Evolutionary conservation across 2,888 invertebrate genomes (phyloP), one percentile per base, ranked within the genome.

Genomic region (Ptycholaimellus sp.): DNA sequence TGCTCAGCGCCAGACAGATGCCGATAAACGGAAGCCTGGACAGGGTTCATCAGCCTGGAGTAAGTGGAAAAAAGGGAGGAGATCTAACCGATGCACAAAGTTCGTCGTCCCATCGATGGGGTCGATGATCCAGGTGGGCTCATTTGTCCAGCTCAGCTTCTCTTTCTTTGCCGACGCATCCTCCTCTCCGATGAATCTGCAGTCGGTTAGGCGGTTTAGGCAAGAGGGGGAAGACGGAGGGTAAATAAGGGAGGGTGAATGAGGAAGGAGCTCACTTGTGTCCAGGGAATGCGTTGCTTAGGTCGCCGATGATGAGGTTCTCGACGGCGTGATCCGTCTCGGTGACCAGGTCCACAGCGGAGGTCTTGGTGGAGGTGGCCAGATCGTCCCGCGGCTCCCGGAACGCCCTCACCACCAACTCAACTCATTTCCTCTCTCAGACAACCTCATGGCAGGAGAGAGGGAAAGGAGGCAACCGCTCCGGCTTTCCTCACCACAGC

Each of bases 81-180:
- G 25, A 23, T 19, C 36, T 4, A 30, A 66, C 62, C 60, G 54
- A 48, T 70, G 69, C 2, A 96, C 78, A 60, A 96, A 96, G 62
- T 99, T 99, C 70, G 87, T 76, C 0, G 96, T 99, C 2, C 96
- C 96, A 63, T 96, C 96, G 5, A 96, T 76, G 0, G 96, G 96
- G 62, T 96, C 87, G 43, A 87, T 85, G 35, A 90, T 76, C 87
- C 87, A 90, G 1, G 93, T 96, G 4, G 93, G 90, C 1, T 70
- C 73, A 53, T 82, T 73, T 0, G 83, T 83, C 33, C 87, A 61
- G 44, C 72, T 68, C 42, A 74, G 66, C 25, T 46, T 47, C 65
- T 40, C n/a, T n/a, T n/a, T 63, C 7, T 65, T 66, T 2, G 60
- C 63, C 1, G 65, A 56, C 7, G 58, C 59, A 3, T 62, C 46